phyloP scores from a whole-genome alignment of 1,140 invertebrate genomes.

The Rhagoletis pomonella region DNA sequence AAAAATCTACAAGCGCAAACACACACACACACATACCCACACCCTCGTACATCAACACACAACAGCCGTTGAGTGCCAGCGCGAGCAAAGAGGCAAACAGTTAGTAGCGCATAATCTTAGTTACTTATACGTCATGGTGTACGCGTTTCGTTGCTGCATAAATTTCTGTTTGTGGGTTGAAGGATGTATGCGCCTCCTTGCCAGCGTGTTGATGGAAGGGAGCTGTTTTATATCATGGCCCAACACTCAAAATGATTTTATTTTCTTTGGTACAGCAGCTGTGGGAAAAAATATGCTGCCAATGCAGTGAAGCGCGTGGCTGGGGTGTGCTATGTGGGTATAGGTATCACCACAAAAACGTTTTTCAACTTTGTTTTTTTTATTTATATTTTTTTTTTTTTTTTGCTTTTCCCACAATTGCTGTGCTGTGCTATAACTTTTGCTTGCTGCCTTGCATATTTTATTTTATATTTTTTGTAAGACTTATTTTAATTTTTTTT shows the following conservation, averaged over 20 bases:
- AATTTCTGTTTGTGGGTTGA: not conserved
- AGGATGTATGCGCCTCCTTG: not conserved
- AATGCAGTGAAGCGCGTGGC: not conserved
- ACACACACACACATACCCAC: too few relatives aligned
- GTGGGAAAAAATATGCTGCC: not conserved
- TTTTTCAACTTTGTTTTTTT: not conserved
- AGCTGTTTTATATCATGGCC: conserved; percentile 15
- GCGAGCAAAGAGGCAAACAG: not conserved
- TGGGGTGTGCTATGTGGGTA: not conserved
- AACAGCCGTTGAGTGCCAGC: not conserved
- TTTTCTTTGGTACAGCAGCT: not conserved
- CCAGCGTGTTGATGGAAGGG: not conserved
- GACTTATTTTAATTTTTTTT: conserved; percentile 13
- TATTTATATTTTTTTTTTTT: not conserved
- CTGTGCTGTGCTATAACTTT: conserved; percentile 23
- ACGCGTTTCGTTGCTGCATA: not conserved
- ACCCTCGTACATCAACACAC: too few relatives aligned
- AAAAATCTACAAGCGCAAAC: too few relatives aligned
- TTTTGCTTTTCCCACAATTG: not conserved
- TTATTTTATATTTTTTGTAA: not conserved
- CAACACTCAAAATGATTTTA: conserved; percentile 44
- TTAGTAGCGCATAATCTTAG: conserved; percentile 2
- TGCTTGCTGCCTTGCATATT: conserved; percentile 48
- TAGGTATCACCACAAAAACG: not conserved
- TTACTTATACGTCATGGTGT: conserved; percentile 33